Percentiles rank a stretch among this genome's conserved stretches.
phyloP scores from a whole-genome alignment of 35 echinoderm and acorn worm species.

The Holothuria glaberrima region DNA sequence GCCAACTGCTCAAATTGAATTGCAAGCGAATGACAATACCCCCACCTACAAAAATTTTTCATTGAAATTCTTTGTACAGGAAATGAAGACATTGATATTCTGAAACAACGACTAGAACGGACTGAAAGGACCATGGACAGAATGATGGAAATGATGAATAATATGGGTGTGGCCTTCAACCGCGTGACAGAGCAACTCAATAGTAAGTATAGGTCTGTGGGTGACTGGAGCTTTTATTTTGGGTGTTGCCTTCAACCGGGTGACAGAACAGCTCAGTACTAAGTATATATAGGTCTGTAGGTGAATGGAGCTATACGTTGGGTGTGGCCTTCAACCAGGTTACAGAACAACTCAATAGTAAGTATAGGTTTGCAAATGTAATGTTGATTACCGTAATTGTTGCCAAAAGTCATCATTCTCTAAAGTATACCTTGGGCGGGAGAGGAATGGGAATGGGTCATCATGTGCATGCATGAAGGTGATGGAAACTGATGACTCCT shows the following conservation, averaged over 20 bases:
- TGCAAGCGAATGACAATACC: no score
- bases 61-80: not conserved
- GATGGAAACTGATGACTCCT: no score
- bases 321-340: constrained; percentile 88
- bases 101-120: constrained; percentile 77
- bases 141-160: constrained; percentile 99
- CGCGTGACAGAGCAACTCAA: constrained; percentile 85
- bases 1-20: no score
- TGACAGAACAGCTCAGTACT: not conserved
- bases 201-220: constrained; percentile 48
- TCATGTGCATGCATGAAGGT: no score
- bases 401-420: no score
- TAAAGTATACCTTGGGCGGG: no score
- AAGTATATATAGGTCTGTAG: not conserved
- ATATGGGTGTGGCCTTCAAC: constrained; percentile 90
- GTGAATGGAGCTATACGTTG: not conserved
- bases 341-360: constrained; percentile 80
- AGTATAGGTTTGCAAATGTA: constrained; percentile 12
- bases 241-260: not conserved
- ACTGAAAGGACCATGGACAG: constrained; percentile 90
- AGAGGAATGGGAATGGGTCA: no score
- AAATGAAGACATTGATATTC: constrained; percentile 60
- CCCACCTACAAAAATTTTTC: no score
- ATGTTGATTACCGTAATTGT: no score
- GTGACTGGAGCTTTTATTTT: not conserved